Evolutionary conservation across 92 coral and sea anemone species (phyloP), one percentile per base, ranked within the genome.

Genomic region (Virgularia gustaviana): DNA sequence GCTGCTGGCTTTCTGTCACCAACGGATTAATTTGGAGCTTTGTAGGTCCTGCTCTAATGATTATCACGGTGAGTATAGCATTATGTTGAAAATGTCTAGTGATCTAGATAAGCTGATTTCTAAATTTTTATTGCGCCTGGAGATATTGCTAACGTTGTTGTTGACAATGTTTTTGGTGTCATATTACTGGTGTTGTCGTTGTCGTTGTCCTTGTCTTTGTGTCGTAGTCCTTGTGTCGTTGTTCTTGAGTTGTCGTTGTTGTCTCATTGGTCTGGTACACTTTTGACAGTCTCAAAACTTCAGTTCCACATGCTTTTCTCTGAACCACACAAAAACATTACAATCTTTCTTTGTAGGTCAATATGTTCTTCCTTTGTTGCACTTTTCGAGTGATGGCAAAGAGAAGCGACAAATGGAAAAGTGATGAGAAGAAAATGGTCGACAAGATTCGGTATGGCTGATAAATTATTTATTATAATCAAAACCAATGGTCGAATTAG

Each of bases 21-120:
- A 82, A 83, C n/a, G 94, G 96, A 7, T 89, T 94, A 31, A 89
- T 94, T 24, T 94, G 99, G 99, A 81, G 90, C 11, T 94, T 94
- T 79, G 96, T 89, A 60, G 99, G 96, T 1, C 99, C 99, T 4
- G 99, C 87, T 59, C 79, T 94, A 6, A 75, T 80, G 25, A 87
- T 89, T 1, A 84, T 89, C n/a, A 82, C 74, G 65, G 99, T 94
- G 83, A 89, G 99, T 83, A 15, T n/a, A n/a, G n/a, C n/a, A n/a
- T n/a, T n/a, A n/a, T n/a, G n/a, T n/a, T n/a, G n/a, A n/a, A n/a
- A n/a, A n/a, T n/a, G n/a, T n/a, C n/a, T n/a, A n/a, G n/a, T n/a
- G n/a, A n/a, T n/a, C n/a, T n/a, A n/a, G n/a, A n/a, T n/a, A n/a
- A n/a, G n/a, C n/a, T n/a, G n/a, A n/a, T n/a, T n/a, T n/a, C n/a